Evolutionary conservation across 2,113 vertebrate genomes (phyloP).

Genomic region (Caretta caretta): DNA sequence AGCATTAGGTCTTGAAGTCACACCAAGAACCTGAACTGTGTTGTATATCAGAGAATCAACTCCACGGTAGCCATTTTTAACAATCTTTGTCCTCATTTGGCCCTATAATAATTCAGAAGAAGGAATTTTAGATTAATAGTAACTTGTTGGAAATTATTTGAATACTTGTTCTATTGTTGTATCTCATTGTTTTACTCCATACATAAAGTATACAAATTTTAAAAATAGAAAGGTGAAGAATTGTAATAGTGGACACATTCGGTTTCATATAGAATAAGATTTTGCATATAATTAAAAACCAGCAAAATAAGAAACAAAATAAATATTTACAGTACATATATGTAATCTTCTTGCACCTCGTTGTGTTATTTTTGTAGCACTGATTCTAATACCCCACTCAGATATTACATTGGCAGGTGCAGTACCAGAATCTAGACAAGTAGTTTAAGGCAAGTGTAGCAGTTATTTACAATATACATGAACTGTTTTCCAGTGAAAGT

Average conservation of each 20-base stretch:
- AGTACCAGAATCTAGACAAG: slow-evolving; percentile 19
- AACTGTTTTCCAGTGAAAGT: background rate
- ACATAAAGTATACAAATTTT: background rate
- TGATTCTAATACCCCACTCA: slow-evolving; percentile 17
- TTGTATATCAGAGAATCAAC: slow-evolving; percentile 47
- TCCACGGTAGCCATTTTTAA: slow-evolving; percentile 64
- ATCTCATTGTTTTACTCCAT: background rate
- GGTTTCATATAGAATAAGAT: background rate
- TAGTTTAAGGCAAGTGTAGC: slow-evolving; percentile 34
- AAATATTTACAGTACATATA: background rate
- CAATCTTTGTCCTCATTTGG: slow-evolving; percentile 52
- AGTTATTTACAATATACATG: background rate
- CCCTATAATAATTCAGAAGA: slow-evolving; percentile 48
- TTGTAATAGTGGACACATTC: background rate
- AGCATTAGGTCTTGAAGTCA: slow-evolving; percentile 45
- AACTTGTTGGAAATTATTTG: background rate
- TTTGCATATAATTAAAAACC: background rate
- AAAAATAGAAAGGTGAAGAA: background rate
- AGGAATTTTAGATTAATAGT: background rate
- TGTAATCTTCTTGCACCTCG: background rate
- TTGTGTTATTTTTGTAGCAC: slow-evolving; percentile 17
- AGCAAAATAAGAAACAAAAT: background rate
- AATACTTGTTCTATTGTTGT: background rate
- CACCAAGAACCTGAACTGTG: slow-evolving; percentile 58
- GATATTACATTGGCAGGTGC: background rate